Base-by-base conservation (phyloP, 2,797 vertebrate genomes). In the Pachyuromys duprasi region DNA sequence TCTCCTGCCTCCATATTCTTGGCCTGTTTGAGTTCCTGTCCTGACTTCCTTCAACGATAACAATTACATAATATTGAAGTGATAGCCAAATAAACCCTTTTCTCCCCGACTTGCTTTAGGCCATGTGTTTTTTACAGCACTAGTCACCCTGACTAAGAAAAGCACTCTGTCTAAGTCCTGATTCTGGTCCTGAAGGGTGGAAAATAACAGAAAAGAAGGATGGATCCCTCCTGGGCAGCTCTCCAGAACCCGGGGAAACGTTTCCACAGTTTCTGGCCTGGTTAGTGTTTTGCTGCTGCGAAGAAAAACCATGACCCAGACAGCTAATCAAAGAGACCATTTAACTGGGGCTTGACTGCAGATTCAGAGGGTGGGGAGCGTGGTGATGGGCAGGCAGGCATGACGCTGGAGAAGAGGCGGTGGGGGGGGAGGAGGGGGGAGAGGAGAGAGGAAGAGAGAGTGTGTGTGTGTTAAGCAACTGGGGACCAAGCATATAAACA, bases 181-280 rank as follows among this genome's bases (percentile, higher is more conserved):
- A 75, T 96, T 95, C 65, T 90, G 9, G 80, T 53, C n/a, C 26
- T 87, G 20, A 70, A 91, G 86, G 90, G n/a, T 39, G 69, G 13
- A 57, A 94, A 86, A 86, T 17, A 84, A 62, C 28, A 79, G 42
- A 20, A 8, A 62, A 78, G 42, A 90, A 22, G 36, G 75, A 55
- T 76, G n/a, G 92, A 62, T 91, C 65, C 28, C 33, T 91, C 80
- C 31, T 39, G 17, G 79, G 49, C 69, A 87, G n/a, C 36, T 49
- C 90, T 93, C 18, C 17, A 79, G 87, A 72, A 33, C 49, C 81
- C 24, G 11, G 0, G 57, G 53, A 6, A n/a, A n/a, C n/a, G 60
- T 89, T 24, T 36, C 33, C 17, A 17, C 33, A 90, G 55, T 53
- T 75, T 75, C 42, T 12, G 8, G 22, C 36, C 45, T 75, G 74